A percentile compares a stretch with the other conserved stretches of the same genome.
phyloP scores from a whole-genome alignment of 2,888 invertebrate species.

The Heliconius ethilla region DNA sequence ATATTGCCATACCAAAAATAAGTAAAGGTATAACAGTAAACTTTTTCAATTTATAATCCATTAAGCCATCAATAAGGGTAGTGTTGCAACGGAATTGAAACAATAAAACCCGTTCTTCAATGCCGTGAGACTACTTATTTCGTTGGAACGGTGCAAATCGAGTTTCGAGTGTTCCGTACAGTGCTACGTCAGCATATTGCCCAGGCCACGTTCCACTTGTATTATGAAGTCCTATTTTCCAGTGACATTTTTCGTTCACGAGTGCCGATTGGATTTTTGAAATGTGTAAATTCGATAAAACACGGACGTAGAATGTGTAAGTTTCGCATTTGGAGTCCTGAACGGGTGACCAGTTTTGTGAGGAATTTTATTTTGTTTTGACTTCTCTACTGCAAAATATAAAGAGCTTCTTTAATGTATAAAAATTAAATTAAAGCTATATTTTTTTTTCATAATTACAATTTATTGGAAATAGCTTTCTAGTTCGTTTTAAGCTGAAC shows the following conservation, averaged over 20 bases:
- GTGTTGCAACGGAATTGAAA: constrained; percentile 41
- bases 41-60: constrained; percentile 25
- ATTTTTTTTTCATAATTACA: neutral
- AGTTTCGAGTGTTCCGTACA: constrained; percentile 61
- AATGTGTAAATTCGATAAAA: constrained; percentile 79
- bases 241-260: constrained; percentile 77
- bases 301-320: constrained; percentile 44
- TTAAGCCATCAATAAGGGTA: constrained; percentile 32
- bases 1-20: constrained; percentile 20
- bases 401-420: neutral
- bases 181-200: constrained; percentile 74
- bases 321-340: constrained; percentile 37
- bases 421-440: neutral
- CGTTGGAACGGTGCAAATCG: constrained; percentile 68
- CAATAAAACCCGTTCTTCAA: constrained; percentile 40
- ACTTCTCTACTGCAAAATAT: constrained; percentile 34
- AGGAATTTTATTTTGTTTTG: constrained; percentile 38
- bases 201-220: constrained; percentile 65
- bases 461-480: neutral
- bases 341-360: constrained; percentile 36
- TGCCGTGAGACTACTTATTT: constrained; percentile 52
- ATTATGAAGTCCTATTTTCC: constrained; percentile 77
- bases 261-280: constrained; percentile 76
- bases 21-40: constrained; percentile 23
- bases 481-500: too few species aligned